These are phyloP conservation scores for Etheostoma perlongum DNA, from an alignment of 2,797 vertebrate genomes.

Conservation along the genomic window DNA sequence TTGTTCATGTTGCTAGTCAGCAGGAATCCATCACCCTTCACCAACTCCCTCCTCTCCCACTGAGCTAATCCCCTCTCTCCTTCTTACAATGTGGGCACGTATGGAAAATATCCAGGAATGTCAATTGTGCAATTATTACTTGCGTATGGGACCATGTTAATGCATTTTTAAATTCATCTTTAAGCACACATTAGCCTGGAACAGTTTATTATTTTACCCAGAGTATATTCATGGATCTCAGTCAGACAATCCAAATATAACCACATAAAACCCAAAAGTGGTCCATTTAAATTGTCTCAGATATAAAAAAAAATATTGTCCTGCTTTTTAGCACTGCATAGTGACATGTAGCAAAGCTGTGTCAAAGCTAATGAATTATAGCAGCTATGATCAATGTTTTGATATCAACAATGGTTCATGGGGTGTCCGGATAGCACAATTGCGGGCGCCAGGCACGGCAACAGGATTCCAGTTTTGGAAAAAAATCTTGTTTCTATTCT, in stretches of 20 bases:
- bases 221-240: not conserved
- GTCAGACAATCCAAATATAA: conserved; percentile 7
- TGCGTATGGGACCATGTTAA: not conserved
- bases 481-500: too few relatives aligned
- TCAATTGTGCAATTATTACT: not conserved
- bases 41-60: conserved; percentile 8
- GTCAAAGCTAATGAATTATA: not conserved
- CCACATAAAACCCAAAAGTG: not conserved
- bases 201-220: not conserved
- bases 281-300: not conserved
- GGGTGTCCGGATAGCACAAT: too few relatives aligned
- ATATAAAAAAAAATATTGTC: too few relatives aligned
- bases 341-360: not conserved
- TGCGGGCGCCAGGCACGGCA: too few relatives aligned
- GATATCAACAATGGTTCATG: not conserved
- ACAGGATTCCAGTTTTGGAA: too few relatives aligned
- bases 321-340: not conserved
- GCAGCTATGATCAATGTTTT: not conserved
- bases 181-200: not conserved
- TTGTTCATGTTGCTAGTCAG: conserved; percentile 56
- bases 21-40: conserved; percentile 38
- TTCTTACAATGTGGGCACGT: not conserved
- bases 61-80: conserved; percentile 7
- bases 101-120: not conserved
- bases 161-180: not conserved